Evolutionary conservation across 2,888 invertebrate species (phyloP).

Genomic region (Gari tellinella): DNA sequence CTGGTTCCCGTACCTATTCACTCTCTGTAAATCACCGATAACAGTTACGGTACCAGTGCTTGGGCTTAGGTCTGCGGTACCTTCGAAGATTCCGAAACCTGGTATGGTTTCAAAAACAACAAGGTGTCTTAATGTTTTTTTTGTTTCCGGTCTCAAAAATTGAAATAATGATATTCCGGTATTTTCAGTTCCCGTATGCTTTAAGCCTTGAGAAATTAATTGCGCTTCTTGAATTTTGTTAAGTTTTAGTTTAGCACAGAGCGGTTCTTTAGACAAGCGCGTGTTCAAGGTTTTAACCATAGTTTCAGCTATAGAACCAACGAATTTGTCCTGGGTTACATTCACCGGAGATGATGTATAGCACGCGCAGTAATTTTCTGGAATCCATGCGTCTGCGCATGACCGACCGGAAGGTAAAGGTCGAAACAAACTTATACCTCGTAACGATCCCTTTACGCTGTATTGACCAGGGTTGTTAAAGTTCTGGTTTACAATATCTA

Average conservation of each 20-base stretch:
- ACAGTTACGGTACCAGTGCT: slow-evolving; percentile 1
- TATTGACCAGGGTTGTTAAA: slow-evolving; percentile 45
- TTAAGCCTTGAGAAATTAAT: slow-evolving; percentile 30
- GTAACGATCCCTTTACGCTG: slow-evolving; percentile 27
- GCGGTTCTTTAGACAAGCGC: slow-evolving; percentile 4
- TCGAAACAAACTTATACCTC: slow-evolving; percentile 89
- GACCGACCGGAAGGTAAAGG: slow-evolving; percentile 90
- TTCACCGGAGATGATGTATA: slow-evolving; percentile 44
- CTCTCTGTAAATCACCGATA: slow-evolving; percentile 39
- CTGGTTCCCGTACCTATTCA: slow-evolving; percentile 53
- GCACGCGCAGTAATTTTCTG: slow-evolving; percentile 87
- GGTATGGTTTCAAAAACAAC: slow-evolving; percentile 43
- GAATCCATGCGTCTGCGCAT: slow-evolving; percentile 91
- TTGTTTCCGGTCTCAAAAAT: slow-evolving; percentile 46
- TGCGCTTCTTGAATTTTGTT: slow-evolving; percentile 32
- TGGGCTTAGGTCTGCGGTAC: slow-evolving; percentile 13
- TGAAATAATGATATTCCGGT: slow-evolving; percentile 55
- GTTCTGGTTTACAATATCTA: slow-evolving; percentile 86
- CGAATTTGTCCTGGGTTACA: slow-evolving; percentile 15
- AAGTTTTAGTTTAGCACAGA: slow-evolving; percentile 40
- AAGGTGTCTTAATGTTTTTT: slow-evolving; percentile 28
- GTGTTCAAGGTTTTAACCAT: slow-evolving; percentile 37
- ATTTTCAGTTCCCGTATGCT: slow-evolving; percentile 51
- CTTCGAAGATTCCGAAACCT: slow-evolving; percentile 51
- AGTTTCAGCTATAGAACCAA: slow-evolving; percentile 6